Evolutionary conservation across 2,113 vertebrate species (phyloP).

Genomic region (Pomatorhinus ruficollis): DNA sequence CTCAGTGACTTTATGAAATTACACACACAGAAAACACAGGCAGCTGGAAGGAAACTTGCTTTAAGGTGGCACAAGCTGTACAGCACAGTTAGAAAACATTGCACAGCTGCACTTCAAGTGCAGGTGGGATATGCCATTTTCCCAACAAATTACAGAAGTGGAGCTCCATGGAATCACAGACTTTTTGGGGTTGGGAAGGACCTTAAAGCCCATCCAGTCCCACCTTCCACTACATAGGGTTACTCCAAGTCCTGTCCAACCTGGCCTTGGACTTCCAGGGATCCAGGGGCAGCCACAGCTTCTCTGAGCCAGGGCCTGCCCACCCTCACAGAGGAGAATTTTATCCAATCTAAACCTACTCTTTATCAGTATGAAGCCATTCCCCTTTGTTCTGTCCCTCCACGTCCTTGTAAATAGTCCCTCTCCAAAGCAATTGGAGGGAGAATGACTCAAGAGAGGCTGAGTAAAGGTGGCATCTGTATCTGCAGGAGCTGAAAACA

Average conservation of each 20-base stretch:
- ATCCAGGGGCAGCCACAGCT: neutral
- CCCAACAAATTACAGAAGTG: neutral
- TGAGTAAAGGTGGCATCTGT: neutral
- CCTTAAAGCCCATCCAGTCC: neutral
- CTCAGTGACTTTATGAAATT: neutral
- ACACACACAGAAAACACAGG: neutral
- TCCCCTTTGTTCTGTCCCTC: neutral
- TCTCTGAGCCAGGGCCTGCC: neutral
- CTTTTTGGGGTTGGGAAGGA: neutral
- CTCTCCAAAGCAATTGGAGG: neutral
- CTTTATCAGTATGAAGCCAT: neutral
- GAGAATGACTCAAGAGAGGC: neutral
- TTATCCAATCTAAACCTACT: too few species aligned
- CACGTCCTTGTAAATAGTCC: neutral
- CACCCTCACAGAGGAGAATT: neutral
- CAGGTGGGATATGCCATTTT: neutral
- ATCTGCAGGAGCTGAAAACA: neutral
- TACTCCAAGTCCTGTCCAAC: accelerated
- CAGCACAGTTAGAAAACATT: neutral
- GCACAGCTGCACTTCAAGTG: neutral
- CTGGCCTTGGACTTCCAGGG: neutral
- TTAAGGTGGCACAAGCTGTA: neutral
- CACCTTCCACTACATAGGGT: neutral
- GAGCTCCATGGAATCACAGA: neutral
- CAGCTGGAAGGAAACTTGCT: neutral